Percentiles rank a stretch among this genome's conserved stretches.
Conservation (phyloP, 2,888 invertebrate species). For the Platycheirus rosarum region DNA sequence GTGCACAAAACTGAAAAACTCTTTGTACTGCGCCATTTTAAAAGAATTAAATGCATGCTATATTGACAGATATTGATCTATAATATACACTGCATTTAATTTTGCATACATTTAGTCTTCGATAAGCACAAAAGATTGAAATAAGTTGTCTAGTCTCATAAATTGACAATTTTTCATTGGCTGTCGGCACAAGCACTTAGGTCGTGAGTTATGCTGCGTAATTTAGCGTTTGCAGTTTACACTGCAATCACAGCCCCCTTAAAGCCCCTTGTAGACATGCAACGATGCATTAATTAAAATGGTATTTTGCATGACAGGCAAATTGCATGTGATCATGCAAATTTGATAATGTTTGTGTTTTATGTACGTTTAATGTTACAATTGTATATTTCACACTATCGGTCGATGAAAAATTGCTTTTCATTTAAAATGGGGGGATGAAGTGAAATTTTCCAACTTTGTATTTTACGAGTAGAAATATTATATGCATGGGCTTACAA, state of each 20-base stretch:
- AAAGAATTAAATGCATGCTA: constrained; percentile 33
- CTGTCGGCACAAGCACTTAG: constrained; percentile 17
- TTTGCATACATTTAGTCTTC: too few species aligned
- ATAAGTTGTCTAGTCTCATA: constrained; percentile 33
- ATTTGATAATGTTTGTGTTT: constrained; percentile 53
- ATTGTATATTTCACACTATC: constrained; percentile 45
- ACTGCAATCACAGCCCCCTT: constrained; percentile 5
- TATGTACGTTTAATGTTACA: constrained; percentile 35
- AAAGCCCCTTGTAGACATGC: not conserved
- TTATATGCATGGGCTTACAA: too few species aligned
- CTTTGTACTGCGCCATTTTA: constrained; percentile 11
- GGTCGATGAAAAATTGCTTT: not conserved
- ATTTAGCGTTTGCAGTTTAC: constrained; percentile 18
- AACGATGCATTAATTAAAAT: constrained; percentile 60
- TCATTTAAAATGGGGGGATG: not conserved
- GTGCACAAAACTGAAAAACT: too few species aligned
- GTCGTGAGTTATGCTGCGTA: constrained; percentile 58
- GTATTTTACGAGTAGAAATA: too few species aligned
- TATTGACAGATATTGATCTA: constrained; percentile 44
- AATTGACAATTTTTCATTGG: constrained; percentile 37
- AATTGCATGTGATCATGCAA: constrained; percentile 59
- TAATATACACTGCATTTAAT: constrained; percentile 19
- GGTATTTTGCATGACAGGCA: constrained; percentile 49
- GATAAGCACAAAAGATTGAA: constrained; percentile 33
- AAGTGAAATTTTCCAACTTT: too few species aligned